Evolutionary conservation across 2,113 vertebrate species (phyloP).

Genomic region (Paratilapia polleni): DNA sequence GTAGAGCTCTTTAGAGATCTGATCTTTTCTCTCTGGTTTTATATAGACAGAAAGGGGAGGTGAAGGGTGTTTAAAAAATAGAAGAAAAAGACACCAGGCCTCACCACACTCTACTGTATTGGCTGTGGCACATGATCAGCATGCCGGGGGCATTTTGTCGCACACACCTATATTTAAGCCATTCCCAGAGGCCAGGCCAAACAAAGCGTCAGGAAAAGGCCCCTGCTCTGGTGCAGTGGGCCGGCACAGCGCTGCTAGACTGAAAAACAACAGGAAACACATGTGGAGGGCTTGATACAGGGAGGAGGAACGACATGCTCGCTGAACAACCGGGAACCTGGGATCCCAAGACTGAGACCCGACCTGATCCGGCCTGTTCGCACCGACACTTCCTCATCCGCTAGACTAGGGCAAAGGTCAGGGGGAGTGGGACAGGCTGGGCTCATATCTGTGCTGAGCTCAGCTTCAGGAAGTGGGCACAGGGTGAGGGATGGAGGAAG

Average conservation of each 20-base stretch:
- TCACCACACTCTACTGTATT: slow-evolving; percentile 54
- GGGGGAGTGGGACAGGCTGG: slow-evolving; percentile 24
- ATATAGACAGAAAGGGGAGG: slow-evolving; percentile 6
- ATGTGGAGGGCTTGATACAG: slow-evolving; percentile 83
- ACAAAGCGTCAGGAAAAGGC: slow-evolving; percentile 89
- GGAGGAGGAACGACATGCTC: slow-evolving; percentile 45
- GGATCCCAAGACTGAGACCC: slow-evolving; percentile 48
- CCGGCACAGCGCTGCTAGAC: slow-evolving; percentile 68
- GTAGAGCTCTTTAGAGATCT: background rate
- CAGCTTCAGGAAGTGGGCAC: slow-evolving; percentile 65
- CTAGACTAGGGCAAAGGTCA: slow-evolving; percentile 57
- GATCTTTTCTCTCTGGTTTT: slow-evolving; percentile 16
- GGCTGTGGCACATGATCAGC: slow-evolving; percentile 46
- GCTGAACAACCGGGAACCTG: slow-evolving; percentile 44
- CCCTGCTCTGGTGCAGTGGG: slow-evolving; percentile 72
- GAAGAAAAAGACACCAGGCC: slow-evolving; percentile 16
- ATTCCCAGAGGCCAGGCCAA: slow-evolving; percentile 83
- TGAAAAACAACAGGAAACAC: slow-evolving; percentile 93
- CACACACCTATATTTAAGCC: slow-evolving; percentile 83
- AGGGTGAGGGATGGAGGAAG: slow-evolving; percentile 42
- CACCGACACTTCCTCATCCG: slow-evolving; percentile 77
- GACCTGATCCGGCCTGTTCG: slow-evolving; percentile 54
- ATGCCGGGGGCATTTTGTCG: slow-evolving; percentile 35
- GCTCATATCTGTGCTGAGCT: slow-evolving; percentile 63
- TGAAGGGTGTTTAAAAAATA: background rate